A percentile compares a stretch with the other conserved stretches of the same genome.
These are phyloP conservation scores for Drosophila eohydei DNA, from an alignment of 2,888 invertebrate species.

Conservation along the genomic window DNA sequence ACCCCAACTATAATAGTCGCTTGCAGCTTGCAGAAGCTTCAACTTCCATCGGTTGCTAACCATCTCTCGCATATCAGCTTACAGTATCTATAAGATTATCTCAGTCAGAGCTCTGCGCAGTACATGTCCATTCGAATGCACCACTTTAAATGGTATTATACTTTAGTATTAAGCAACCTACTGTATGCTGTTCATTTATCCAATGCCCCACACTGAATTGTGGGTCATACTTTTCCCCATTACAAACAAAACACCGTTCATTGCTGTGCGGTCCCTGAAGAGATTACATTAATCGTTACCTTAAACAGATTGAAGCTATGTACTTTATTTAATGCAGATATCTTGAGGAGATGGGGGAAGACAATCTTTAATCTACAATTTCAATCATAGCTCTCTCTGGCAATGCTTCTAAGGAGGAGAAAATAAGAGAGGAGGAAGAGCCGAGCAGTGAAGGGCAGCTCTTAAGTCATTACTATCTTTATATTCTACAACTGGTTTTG, in stretches of 20 bases:
- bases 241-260: slow-evolving; percentile 19
- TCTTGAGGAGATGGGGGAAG: not conserved
- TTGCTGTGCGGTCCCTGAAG: slow-evolving; percentile 42
- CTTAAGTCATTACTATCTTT: not conserved
- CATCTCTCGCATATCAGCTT: slow-evolving; percentile 38
- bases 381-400: too few species aligned
- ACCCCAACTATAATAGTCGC: not conserved
- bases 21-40: slow-evolving; percentile 12
- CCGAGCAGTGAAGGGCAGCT: too few species aligned
- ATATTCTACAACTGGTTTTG: not conserved
- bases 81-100: slow-evolving; percentile 18
- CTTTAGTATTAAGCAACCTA: slow-evolving; percentile 51
- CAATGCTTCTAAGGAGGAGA: too few species aligned
- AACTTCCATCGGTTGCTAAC: slow-evolving; percentile 20
- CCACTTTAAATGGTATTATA: slow-evolving; percentile 49
- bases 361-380: not conserved
- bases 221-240: slow-evolving; percentile 11
- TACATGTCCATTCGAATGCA: slow-evolving; percentile 16
- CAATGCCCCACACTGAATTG: slow-evolving; percentile 16
- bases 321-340: not conserved
- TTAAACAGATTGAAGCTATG: slow-evolving; percentile 21
- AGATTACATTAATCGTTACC: slow-evolving; percentile 76
- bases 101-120: slow-evolving; percentile 20
- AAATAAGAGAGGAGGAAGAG: not conserved
- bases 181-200: slow-evolving; percentile 42